Base-by-base conservation (phyloP, 2,888 invertebrate genomes). In the Ectemnius cavifrons region DNA sequence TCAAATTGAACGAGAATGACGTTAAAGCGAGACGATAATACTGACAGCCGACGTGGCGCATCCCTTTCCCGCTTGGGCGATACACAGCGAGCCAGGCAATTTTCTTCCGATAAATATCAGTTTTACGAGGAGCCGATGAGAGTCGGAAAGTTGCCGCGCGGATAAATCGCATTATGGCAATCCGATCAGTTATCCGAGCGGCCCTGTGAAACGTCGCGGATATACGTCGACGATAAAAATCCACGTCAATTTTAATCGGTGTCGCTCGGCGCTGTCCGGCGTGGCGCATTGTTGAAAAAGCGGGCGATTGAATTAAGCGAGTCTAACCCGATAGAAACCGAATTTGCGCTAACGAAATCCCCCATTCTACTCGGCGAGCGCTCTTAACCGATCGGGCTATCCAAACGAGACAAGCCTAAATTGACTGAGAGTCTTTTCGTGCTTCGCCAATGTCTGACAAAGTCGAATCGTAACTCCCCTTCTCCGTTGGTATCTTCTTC, bases 241-340 rank as follows among this genome's bases (percentile, higher is more conserved):
- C 47, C 45, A 46, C 61, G 74, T 70, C 66, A 64, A 62, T 73
- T 73, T 73, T 62, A 62, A 73, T 70, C 66, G 73, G 66, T 27
- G 62, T 63, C 63, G 46, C 27, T 66, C 62, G 57, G 52, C 52
- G 46, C 13, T 16, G 13, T n/a, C 37, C 37, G 37, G 2, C 45
- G 58, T 46, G 4, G 13, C 14, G 60, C 49, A 56, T 37, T 16
- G 23, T 46, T 2, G 68, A 52, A 62, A 73, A n/a, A 37, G n/a
- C 13, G 46, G 57, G 13, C 56, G 27, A 68, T 70, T 65, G 60
- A 71, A 77, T 70, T 72, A 73, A 67, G 49, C 66, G 63, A 61
- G 52, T 65, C 67, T 45, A 57, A 37, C 57, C 73, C 67, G 67
- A 68, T 68, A 56, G 52, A 67, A 61, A 63, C 46, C 64, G 59